Conservation (phyloP, 2,888 invertebrate genomes). For the Parnassius apollo region DNA sequence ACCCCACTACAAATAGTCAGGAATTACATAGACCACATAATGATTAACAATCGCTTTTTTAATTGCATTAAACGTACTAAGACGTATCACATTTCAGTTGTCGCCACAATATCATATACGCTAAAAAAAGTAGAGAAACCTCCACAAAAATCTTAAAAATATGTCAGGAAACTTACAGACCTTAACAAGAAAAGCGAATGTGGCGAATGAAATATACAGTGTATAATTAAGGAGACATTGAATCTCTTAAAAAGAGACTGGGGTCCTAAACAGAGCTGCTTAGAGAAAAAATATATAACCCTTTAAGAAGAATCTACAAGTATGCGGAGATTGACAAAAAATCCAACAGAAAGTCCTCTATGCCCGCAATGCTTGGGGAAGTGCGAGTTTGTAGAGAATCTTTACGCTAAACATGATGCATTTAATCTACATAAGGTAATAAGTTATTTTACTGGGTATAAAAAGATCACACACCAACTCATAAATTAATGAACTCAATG, state of each 20-base stretch:
- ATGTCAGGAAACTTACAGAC: neutral
- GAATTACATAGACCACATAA: constrained; percentile 29
- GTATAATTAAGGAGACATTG: neutral
- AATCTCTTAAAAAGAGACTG: neutral
- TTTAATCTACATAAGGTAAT: neutral
- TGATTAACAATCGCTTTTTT: constrained; percentile 21
- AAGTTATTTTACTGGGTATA: neutral
- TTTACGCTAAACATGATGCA: neutral
- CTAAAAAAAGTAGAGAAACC: neutral
- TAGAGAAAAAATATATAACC: neutral
- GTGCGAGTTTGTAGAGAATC: neutral
- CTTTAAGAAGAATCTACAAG: neutral
- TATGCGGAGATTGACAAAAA: neutral
- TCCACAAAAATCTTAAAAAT: neutral
- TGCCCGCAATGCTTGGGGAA: neutral
- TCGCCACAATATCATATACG: neutral
- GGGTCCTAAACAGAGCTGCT: neutral
- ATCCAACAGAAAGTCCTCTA: neutral
- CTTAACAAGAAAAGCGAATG: neutral
- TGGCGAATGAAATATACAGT: neutral
- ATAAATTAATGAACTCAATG: no score
- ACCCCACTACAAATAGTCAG: constrained; percentile 20
- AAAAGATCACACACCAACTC: no score
- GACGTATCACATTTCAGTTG: constrained; percentile 1
- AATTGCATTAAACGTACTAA: constrained; percentile 5